Percentiles rank a stretch among this genome's conserved stretches.
Conservation (phyloP, 2,113 vertebrate genomes). For the Telmatochromis sp. region DNA sequence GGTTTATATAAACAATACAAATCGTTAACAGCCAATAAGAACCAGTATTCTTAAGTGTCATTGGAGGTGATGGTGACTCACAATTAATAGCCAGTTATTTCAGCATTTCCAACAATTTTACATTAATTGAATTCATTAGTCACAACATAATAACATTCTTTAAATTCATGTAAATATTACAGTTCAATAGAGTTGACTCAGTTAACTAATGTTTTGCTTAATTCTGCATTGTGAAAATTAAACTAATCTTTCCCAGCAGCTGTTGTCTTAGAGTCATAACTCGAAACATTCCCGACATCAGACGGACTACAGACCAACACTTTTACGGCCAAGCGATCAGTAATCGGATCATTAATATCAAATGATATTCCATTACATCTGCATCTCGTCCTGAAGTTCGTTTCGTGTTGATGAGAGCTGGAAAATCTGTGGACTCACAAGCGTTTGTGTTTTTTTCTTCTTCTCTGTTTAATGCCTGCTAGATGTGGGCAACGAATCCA, state of each 20-base stretch:
- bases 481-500: slow-evolving; percentile 20
- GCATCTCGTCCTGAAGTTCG: not conserved
- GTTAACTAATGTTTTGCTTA: slow-evolving; percentile 5
- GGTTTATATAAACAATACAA: not conserved
- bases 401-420: not conserved
- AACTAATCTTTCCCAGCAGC: not conserved
- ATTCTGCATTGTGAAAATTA: not conserved
- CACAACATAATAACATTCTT: not conserved
- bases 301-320: not conserved
- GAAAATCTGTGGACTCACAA: not conserved
- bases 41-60: not conserved
- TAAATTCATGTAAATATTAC: not conserved
- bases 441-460: not conserved
- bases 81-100: not conserved
- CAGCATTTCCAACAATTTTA: not conserved
- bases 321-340: slow-evolving; percentile 9
- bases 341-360: slow-evolving; percentile 23
- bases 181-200: not conserved
- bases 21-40: not conserved
- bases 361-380: slow-evolving; percentile 13
- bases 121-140: not conserved
- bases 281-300: not conserved
- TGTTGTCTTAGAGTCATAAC: not conserved
- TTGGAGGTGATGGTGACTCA: not conserved
- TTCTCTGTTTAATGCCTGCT: not conserved